These are phyloP conservation scores for Campaea margaritaria DNA, from an alignment of 2,888 invertebrate genomes.

Conservation along the genomic window DNA sequence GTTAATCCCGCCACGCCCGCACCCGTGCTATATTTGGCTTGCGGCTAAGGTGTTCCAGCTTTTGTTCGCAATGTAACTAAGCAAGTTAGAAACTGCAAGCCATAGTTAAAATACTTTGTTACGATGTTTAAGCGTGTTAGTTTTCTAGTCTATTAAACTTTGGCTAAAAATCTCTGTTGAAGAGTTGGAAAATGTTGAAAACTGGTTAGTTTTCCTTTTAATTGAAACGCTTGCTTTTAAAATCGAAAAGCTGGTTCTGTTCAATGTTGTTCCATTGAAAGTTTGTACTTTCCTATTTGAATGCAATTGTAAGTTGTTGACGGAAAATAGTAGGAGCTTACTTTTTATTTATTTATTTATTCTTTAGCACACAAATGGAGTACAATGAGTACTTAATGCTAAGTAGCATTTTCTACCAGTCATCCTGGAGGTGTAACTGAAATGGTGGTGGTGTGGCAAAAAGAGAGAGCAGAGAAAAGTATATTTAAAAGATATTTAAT, in stretches of 20 bases:
- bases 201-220: neutral
- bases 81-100: slow-evolving; percentile 12
- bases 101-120: slow-evolving; percentile 24
- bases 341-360: no score
- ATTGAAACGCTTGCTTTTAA: slow-evolving; percentile 4
- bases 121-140: slow-evolving; percentile 10
- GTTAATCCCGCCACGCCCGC: no score
- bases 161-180: slow-evolving; percentile 9
- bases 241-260: neutral
- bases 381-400: no score
- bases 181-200: slow-evolving; percentile 10
- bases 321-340: neutral
- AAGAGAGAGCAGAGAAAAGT: no score
- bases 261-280: slow-evolving; percentile 1
- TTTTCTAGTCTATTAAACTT: slow-evolving; percentile 20
- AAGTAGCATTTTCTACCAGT: no score
- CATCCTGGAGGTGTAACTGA: no score
- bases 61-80: slow-evolving; percentile 9
- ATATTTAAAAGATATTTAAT: no score
- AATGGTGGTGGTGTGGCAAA: no score
- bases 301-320: neutral
- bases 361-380: no score
- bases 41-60: no score
- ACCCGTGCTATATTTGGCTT: no score
- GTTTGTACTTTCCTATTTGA: neutral